Conservation (phyloP, 2,797 vertebrate genomes). For the Epinephelus malabaricus region DNA sequence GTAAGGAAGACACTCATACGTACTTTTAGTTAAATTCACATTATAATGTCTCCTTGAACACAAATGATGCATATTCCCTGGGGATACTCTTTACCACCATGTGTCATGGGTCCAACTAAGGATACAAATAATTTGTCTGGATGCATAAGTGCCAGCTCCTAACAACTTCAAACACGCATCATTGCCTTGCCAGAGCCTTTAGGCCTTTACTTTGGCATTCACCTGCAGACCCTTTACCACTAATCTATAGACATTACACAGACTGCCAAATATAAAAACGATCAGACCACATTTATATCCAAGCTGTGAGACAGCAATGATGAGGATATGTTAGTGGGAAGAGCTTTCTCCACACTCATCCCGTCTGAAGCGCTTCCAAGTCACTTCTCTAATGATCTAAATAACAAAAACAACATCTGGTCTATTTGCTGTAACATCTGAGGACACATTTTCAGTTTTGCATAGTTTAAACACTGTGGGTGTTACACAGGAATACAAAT, state of each 20-base stretch:
- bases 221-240: constrained; percentile 16
- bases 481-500: constrained; percentile 9
- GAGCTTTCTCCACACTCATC: not conserved
- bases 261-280: not conserved
- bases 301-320: not conserved
- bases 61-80: not conserved
- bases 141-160: not conserved
- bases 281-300: constrained; percentile 7
- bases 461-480: constrained; percentile 11
- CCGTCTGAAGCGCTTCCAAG: constrained; percentile 6
- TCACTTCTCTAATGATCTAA: constrained; percentile 35
- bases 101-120: not conserved
- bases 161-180: not conserved
- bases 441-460: constrained; percentile 17
- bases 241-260: constrained; percentile 2
- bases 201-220: constrained; percentile 14
- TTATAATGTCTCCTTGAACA: no score
- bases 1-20: constrained; percentile 82
- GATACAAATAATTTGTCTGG: not conserved
- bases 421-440: constrained; percentile 10
- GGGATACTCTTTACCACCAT: not conserved
- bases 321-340: not conserved
- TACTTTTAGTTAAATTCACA: not conserved
- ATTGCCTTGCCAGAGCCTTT: constrained; percentile 6
- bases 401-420: constrained; percentile 50